A percentile compares a stretch with the other conserved stretches of the same genome.
Evolutionary conservation across 2,113 vertebrate genomes (phyloP).

Genomic region (Vicugna pacos): DNA sequence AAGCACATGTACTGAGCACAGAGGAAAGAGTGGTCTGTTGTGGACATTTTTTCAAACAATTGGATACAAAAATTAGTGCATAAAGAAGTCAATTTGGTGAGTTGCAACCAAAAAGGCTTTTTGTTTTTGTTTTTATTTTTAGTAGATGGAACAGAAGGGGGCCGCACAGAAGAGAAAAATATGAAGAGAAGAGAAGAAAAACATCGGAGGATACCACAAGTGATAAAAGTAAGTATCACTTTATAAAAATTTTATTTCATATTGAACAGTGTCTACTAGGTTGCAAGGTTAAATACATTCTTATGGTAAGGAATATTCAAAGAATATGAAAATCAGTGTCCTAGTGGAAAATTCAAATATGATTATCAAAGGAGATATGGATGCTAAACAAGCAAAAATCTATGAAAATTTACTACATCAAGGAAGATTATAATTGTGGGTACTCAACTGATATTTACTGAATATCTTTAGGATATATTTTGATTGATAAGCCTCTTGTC

Average conservation of each 20-base stretch:
- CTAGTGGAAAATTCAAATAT: constrained; percentile 63
- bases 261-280: background rate
- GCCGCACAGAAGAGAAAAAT: background rate
- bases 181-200: background rate
- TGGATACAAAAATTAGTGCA: background rate
- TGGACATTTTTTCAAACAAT: background rate
- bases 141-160: background rate
- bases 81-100: background rate
- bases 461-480: constrained; percentile 55
- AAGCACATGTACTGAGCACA: background rate
- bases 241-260: background rate
- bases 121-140: background rate
- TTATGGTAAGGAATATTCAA: background rate
- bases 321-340: background rate
- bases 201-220: background rate
- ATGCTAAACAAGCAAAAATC: constrained; percentile 26
- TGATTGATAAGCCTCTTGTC: constrained; percentile 41
- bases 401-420: background rate
- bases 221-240: background rate
- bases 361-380: constrained; percentile 43
- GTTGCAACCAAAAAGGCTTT: background rate
- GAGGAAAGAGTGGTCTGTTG: background rate
- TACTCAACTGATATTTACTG: background rate
- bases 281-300: background rate
- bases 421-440: background rate